phyloP scores from a whole-genome alignment of 2,888 invertebrate genomes.

The Andrena dorsata region DNA sequence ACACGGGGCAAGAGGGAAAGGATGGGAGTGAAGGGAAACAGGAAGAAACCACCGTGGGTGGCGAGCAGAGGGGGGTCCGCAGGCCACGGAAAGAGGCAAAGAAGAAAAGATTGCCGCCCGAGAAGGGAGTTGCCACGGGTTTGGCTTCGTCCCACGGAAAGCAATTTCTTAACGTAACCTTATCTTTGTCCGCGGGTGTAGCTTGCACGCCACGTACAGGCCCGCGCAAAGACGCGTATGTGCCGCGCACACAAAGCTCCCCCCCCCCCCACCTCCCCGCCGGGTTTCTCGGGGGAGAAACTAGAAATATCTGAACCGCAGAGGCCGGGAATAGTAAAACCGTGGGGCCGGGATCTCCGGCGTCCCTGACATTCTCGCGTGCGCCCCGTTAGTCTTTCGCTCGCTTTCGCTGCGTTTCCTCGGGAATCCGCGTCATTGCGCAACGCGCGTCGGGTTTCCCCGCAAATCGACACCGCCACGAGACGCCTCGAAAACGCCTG shows the following conservation, averaged over 20 bases:
- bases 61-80: background rate
- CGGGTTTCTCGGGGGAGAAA: constrained; percentile 35
- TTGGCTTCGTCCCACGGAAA: constrained; percentile 71
- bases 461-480: background rate
- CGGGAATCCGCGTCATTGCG: background rate
- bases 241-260: constrained; percentile 38
- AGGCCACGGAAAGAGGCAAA: constrained; percentile 13
- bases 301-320: constrained; percentile 41
- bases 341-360: background rate
- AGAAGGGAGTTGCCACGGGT: constrained; percentile 54
- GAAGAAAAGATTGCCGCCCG: constrained; percentile 56
- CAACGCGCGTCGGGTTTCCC: background rate
- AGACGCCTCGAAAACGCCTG: background rate
- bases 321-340: constrained; percentile 31
- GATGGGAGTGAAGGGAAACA: constrained; percentile 20
- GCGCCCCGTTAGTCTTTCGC: background rate
- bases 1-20: background rate
- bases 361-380: constrained; percentile 3
- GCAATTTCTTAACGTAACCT: constrained; percentile 79
- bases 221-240: constrained; percentile 51
- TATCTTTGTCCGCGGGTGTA: constrained; percentile 66
- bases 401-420: constrained; percentile 9
- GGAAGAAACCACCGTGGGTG: constrained; percentile 19
- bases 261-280: no score
- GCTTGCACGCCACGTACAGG: constrained; percentile 52